Evolutionary conservation across 2,797 vertebrate genomes (phyloP).

Genomic region (Cuniculus paca): DNA sequence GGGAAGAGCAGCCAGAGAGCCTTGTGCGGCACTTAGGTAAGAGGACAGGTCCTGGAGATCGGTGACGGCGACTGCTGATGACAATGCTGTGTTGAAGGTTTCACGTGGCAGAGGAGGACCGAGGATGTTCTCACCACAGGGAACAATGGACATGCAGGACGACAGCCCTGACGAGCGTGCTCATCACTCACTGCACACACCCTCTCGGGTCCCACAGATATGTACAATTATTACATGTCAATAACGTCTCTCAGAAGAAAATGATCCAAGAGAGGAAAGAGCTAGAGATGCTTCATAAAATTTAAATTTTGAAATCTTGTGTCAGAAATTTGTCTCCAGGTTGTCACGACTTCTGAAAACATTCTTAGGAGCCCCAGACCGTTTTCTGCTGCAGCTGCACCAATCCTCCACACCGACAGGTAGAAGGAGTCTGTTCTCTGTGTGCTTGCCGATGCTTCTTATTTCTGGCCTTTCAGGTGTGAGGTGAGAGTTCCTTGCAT

Average conservation of each 20-base stretch:
- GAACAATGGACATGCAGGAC: no score
- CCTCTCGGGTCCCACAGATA: neutral
- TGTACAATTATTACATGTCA: neutral
- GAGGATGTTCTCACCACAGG: neutral
- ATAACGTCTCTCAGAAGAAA: neutral
- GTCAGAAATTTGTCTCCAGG: neutral
- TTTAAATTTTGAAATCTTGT: neutral
- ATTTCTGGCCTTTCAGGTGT: neutral
- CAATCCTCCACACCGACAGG: neutral
- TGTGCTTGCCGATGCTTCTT: neutral
- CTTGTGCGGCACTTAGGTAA: neutral
- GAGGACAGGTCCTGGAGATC: neutral
- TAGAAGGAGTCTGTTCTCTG: neutral
- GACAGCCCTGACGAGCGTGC: no score
- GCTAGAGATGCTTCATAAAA: neutral
- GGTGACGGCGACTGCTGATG: no score
- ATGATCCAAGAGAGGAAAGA: neutral
- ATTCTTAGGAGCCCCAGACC: neutral
- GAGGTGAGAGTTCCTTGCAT: neutral
- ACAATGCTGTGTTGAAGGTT: no score
- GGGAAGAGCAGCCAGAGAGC: neutral
- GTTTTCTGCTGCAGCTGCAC: neutral
- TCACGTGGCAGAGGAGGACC: neutral
- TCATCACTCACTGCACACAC: neutral
- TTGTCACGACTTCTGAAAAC: neutral